Percentiles rank a stretch among this genome's conserved stretches.
Conservation (phyloP, 2,797 vertebrate genomes). For the Gymnothorax reevesii region DNA sequence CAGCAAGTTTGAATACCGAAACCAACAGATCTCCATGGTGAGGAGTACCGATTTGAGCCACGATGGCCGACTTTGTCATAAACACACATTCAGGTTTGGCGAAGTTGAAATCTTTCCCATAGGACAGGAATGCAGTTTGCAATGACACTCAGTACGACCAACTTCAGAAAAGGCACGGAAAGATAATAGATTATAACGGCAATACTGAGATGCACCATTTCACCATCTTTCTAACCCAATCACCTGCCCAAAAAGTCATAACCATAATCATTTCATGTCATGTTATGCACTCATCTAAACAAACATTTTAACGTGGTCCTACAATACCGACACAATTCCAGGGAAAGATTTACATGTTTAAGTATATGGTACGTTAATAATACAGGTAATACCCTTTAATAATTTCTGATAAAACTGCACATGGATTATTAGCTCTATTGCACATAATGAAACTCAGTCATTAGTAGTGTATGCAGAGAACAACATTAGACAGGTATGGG, state of each 20-base stretch:
- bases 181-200: not conserved
- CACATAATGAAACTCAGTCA: slow-evolving; percentile 18
- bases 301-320: not conserved
- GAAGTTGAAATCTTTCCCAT: not conserved
- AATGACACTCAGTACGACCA: not conserved
- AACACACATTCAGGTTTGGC: not conserved
- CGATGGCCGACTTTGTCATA: not conserved
- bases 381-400: slow-evolving; percentile 3
- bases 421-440: slow-evolving; percentile 21
- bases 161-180: slow-evolving; percentile 8
- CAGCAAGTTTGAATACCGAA: not conserved
- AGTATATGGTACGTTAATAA: not conserved
- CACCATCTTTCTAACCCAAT: not conserved
- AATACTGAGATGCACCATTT: not conserved
- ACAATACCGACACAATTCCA: not conserved
- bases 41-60: not conserved
- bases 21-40: not conserved
- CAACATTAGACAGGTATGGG: not conserved
- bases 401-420: not conserved
- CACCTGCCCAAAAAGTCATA: not conserved
- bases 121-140: not conserved
- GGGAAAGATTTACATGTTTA: not conserved
- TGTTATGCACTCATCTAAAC: not conserved
- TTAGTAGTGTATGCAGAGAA: not conserved
- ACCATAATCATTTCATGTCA: not conserved